Conservation (phyloP, 2,888 invertebrate species). For the Drosophila prostipennis region DNA sequence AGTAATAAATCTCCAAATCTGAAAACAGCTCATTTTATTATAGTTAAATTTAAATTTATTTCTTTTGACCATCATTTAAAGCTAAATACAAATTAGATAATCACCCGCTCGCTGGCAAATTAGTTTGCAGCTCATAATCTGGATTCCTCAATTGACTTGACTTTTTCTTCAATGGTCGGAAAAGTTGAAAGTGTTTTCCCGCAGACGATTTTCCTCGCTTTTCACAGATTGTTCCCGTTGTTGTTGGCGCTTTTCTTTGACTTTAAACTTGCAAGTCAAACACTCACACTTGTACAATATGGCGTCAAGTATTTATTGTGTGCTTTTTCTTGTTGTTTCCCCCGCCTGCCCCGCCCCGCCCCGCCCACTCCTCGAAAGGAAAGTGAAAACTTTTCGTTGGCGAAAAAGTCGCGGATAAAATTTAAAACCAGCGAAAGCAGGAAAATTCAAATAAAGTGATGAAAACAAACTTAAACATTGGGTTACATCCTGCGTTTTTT, state of each 20-base stretch:
- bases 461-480: constrained; percentile 20
- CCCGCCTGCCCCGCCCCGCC: constrained; percentile 2
- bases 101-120: constrained; percentile 14
- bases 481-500: background rate
- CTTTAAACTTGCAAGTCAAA: constrained; percentile 62
- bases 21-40: too few relatives aligned
- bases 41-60: too few relatives aligned
- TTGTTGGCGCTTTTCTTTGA: constrained; percentile 66
- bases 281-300: constrained; percentile 48
- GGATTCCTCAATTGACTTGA: constrained; percentile 32
- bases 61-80: background rate
- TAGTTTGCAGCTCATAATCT: constrained; percentile 33
- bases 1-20: too few relatives aligned
- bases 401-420: constrained; percentile 67
- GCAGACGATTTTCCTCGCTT: constrained; percentile 55
- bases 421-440: constrained; percentile 41
- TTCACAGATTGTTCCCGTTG: constrained; percentile 38
- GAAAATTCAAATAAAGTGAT: constrained; percentile 18
- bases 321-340: constrained; percentile 45
- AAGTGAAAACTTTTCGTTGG: constrained; percentile 71
- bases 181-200: constrained; percentile 64
- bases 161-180: constrained; percentile 5
- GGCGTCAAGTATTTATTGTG: constrained; percentile 75
- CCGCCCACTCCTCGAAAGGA: constrained; percentile 44
- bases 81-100: constrained; percentile 10